A percentile compares a stretch with the other conserved stretches of the same genome.
phyloP scores from a whole-genome alignment of 1,140 invertebrate genomes.

The Cyclina sinensis region DNA sequence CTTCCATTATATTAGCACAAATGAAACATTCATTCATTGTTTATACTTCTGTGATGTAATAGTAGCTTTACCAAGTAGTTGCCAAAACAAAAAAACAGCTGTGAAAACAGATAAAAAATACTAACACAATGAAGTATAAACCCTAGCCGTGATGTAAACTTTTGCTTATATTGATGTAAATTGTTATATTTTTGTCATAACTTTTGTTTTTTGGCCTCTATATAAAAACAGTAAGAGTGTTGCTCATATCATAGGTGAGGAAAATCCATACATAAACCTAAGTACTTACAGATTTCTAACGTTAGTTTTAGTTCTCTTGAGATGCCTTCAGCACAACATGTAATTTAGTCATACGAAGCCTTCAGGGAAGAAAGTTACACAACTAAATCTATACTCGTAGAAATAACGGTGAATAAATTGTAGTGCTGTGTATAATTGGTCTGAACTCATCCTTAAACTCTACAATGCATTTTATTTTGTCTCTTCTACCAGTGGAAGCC shows the following conservation, averaged over 20 bases:
- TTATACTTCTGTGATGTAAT: conserved; percentile 4
- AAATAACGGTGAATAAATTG: no score
- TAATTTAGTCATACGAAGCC: no score
- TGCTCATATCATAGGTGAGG: background rate
- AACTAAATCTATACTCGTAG: no score
- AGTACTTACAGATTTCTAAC: background rate
- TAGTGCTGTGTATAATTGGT: no score
- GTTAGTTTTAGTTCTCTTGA: no score
- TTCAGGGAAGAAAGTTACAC: no score
- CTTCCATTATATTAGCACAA: background rate
- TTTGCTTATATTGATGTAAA: background rate
- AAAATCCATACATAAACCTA: background rate
- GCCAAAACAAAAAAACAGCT: background rate
- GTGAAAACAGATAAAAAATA: background rate
- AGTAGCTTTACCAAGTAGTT: background rate
- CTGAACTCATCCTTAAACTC: no score
- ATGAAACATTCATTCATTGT: background rate
- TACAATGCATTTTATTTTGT: no score
- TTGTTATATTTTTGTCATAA: background rate
- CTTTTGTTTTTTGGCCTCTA: background rate
- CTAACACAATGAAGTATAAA: background rate
- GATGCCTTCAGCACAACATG: no score
- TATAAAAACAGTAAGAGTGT: background rate
- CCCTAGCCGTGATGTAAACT: background rate
- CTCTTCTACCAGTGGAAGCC: no score